A percentile compares a stretch with the other conserved stretches of the same genome.
Evolutionary conservation across 30 jellyfish, hydroid and myxozoan species (phyloP).

Genomic region (Sanderia malayensis): DNA sequence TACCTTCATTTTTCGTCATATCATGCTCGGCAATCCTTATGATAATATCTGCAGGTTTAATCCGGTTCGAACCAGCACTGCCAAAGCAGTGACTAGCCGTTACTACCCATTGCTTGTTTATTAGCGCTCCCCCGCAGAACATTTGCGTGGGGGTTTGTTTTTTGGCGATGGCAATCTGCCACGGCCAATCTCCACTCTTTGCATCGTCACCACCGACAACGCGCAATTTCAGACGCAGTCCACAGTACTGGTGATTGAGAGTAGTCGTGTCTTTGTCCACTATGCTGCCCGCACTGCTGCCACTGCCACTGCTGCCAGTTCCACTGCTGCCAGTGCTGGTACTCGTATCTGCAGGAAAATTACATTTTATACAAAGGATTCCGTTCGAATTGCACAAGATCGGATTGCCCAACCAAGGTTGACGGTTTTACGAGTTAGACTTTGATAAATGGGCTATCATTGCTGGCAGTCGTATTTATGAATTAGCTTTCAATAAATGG

Average conservation of each 20-base stretch:
- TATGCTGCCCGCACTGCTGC: no score
- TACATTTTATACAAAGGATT: no score
- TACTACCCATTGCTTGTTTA: conserved; percentile 36
- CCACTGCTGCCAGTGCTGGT: no score
- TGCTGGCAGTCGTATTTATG: no score
- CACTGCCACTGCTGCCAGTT: no score
- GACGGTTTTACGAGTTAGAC: no score
- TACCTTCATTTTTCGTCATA: not conserved
- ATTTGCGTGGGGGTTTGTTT: not conserved
- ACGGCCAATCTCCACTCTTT: conserved; percentile 42
- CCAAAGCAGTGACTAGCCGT: conserved; percentile 60
- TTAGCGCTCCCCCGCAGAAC: conserved; percentile 54
- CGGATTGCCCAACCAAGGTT: no score
- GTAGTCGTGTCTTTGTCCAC: no score
- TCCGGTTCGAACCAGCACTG: not conserved
- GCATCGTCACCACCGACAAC: conserved; percentile 63
- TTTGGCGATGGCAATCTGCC: conserved; percentile 47
- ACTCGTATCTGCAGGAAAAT: no score
- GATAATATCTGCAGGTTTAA: not conserved
- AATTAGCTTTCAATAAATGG: no score
- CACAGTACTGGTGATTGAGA: not conserved
- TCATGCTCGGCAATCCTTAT: not conserved
- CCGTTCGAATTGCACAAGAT: no score
- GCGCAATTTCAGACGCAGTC: conserved; percentile 6
- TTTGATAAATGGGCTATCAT: no score